A percentile compares a stretch with the other conserved stretches of the same genome.
phyloP scores from a whole-genome alignment of 2,888 invertebrate species.

The Leptinotarsa peninsularis region DNA sequence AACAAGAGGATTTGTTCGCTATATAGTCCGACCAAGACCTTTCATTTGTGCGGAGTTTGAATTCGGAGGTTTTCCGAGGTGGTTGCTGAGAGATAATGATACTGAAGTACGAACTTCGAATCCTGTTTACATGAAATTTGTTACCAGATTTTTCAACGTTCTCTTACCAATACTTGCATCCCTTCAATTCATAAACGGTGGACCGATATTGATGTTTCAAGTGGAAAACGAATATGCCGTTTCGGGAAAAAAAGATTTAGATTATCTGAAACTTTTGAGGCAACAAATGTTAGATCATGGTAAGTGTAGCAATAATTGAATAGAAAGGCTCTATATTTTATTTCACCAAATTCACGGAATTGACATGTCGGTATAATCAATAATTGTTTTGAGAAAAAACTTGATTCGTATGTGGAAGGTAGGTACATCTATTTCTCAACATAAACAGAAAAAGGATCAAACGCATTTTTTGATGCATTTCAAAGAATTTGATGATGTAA shows the following conservation, averaged over 20 bases:
- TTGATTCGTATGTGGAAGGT: too few species aligned
- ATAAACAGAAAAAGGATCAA: too few species aligned
- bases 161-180: conserved; percentile 68
- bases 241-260: conserved; percentile 19
- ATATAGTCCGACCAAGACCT: conserved; percentile 88
- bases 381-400: too few species aligned
- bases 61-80: conserved; percentile 65
- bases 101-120: conserved; percentile 63
- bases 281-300: background rate
- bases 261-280: conserved; percentile 9
- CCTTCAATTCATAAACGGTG: conserved; percentile 77
- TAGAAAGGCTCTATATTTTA: too few species aligned
- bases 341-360: too few species aligned
- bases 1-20: conserved; percentile 73
- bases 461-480: too few species aligned
- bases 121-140: conserved; percentile 56
- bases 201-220: conserved; percentile 88
- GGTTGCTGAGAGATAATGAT: conserved; percentile 62
- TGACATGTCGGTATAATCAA: too few species aligned
- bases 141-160: background rate
- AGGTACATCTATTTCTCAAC: too few species aligned
- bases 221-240: conserved; percentile 70
- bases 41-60: conserved; percentile 96
- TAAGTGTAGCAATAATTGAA: too few species aligned
- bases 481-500: too few species aligned